Evolutionary conservation across 2,888 invertebrate genomes (phyloP), one percentile per base, ranked within the genome.

Genomic region (Molorchus minor): DNA sequence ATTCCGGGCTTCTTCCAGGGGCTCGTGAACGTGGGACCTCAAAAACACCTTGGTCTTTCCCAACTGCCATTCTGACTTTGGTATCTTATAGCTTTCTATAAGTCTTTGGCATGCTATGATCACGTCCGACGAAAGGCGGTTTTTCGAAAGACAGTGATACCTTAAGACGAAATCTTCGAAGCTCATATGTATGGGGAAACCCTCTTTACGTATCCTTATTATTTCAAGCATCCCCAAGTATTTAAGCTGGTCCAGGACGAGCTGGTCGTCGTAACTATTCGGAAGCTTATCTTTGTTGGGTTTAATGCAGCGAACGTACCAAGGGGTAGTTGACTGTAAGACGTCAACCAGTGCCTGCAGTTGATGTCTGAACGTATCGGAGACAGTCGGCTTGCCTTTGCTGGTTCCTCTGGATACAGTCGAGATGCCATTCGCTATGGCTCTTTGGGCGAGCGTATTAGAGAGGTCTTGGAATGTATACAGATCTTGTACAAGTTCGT

Each of bases 221-320:
- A 96, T 95, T 79, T 96, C 95, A 77, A 94, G 84, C 94, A 96
- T 95, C 61, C 95, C 96, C 61, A 96, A 84, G 82, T 96, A 96
- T 73, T 90, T 88, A 46, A 96, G 83, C 80, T 96, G 96, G 74
- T 94, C 94, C 69, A 93, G 82, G 1, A 96, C 95, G 57, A 95
- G 82, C 54, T 87, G 86, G 57, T 90, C 88, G 77, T 90, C 90
- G 80, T 91, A 96, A 73, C 88, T 86, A 73, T 93, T 88, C 0
- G 93, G 87, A 52, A 87, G 84, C 79, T 96, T 96, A 71, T 90
- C 86, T 79, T 90, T 87, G 79, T 96, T 96, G 0, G 96, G 95
- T 75, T 96, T 96, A 72, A 96, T 95, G 78, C 96, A 96, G 40
- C 96, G 86, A 29, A 94, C 94, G 79, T 95, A 92, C 95, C 94